Percentiles rank a stretch among this genome's conserved stretches.
Conservation (phyloP, 2,113 vertebrate species). For the Prolemur simus region DNA sequence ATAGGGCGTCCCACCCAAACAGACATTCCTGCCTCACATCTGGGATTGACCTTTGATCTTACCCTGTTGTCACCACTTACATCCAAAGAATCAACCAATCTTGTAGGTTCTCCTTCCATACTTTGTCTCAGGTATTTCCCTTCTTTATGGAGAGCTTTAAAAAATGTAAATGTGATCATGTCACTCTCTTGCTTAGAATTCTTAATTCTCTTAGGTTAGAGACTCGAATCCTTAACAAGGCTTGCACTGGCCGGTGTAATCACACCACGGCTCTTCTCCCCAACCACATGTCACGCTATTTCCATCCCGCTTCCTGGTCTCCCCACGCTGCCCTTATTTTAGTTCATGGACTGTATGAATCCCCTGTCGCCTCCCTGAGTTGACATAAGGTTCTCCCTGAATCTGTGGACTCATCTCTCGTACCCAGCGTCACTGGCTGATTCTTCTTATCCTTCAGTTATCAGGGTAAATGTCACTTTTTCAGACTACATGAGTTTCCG, state of each 20-base stretch:
- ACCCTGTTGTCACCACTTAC: background rate
- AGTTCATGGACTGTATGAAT: background rate
- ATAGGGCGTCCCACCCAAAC: background rate
- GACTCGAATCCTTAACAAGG: background rate
- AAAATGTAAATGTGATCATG: background rate
- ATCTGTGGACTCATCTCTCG: background rate
- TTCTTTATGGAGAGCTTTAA: background rate
- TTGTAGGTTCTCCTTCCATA: background rate
- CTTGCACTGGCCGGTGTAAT: background rate
- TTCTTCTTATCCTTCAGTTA: background rate
- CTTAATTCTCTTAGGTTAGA: background rate
- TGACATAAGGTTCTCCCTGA: background rate
- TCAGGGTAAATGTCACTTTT: background rate
- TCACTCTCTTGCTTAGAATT: background rate
- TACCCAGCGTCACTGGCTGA: background rate
- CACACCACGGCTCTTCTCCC: background rate
- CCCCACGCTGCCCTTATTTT: rapidly evolving
- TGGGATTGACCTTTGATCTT: background rate
- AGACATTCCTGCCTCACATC: background rate
- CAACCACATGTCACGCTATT: rapidly evolving
- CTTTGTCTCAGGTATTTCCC: background rate
- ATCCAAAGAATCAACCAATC: background rate
- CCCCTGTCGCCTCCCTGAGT: background rate
- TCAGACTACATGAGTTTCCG: background rate
- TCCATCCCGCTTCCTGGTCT: background rate